Evolutionary conservation across 1,140 invertebrate species (phyloP), one percentile per base, ranked within the genome.

Genomic region (Hormaphis cornu): DNA sequence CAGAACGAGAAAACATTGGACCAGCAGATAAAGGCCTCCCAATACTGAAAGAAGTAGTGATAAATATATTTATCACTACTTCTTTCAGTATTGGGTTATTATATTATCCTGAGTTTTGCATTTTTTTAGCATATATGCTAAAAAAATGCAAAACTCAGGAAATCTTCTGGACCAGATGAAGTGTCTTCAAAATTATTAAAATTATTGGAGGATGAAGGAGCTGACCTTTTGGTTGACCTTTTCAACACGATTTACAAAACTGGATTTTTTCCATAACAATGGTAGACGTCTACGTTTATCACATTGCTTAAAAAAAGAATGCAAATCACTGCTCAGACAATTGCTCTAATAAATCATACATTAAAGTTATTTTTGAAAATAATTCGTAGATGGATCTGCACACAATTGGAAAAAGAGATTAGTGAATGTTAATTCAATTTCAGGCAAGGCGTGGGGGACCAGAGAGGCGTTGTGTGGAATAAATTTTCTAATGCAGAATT

Each of bases 401-500:
- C 22, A 54, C 52, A 28, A 48, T 58, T 33, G 26, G 63, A 71
- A 48, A 24, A 50, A 28, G 14, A 70, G 16, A 70, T 72, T 8
- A 44, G 40, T 35, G n/a, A 28, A 28, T 24, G 46, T 14, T 71
- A 74, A 70, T 74, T 75, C 71, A 73, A 74, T 14, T 74, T 75
- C 59, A 40, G 70, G 54, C 54, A 54, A 12, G 72, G 54, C 50
- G 16, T 37, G n/a, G 74, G 72, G 8, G 73, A n/a, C 73, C n/a
- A 46, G 72, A 63, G 73, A 74, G 46, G 75, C 72, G 16, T 44
- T 74, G 9, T 72, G 75, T 44, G n/a, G 22, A 3, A 70, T 76
- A 22, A 58, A 74, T 18, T 44, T 75, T 16, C 37, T 72, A 16
- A 58, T 71, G 8, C 73, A 75, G 48, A 70, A 54, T 63, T 72